Conservation (phyloP, 2,113 vertebrate species). For the Zosterops borbonicus region DNA sequence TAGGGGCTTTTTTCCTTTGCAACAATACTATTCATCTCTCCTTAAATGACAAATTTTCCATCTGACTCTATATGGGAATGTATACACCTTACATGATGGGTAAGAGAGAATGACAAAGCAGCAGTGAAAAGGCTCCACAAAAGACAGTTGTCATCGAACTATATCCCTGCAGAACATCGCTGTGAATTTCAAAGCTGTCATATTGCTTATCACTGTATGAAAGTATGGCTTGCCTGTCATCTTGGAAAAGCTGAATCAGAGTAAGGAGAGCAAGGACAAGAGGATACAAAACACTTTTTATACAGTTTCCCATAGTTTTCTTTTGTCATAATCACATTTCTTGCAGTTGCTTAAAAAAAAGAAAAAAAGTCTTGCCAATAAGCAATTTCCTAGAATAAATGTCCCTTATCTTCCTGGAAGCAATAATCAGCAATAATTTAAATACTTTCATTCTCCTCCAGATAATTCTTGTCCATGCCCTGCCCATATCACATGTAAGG, state of each 20-base stretch:
- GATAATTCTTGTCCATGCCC: background rate
- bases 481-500: background rate
- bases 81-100: background rate
- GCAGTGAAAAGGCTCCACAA: background rate
- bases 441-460: background rate
- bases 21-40: background rate
- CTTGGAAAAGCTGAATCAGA: background rate
- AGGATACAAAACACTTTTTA: background rate
- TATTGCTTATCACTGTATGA: background rate
- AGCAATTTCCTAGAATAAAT: background rate
- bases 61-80: background rate
- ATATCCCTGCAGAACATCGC: background rate
- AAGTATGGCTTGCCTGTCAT: background rate
- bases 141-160: background rate
- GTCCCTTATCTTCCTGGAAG: background rate
- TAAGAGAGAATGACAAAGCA: background rate
- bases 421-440: background rate
- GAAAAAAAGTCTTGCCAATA: background rate
- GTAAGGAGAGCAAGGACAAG: background rate
- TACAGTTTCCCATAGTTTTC: background rate
- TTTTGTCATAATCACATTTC: background rate
- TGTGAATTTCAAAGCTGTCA: constrained; percentile 1
- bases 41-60: background rate
- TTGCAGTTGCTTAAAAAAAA: background rate
- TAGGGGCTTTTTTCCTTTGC: background rate